These are phyloP conservation scores for Lucilia sericata DNA, from an alignment of 1,140 invertebrate species.

Conservation along the genomic window DNA sequence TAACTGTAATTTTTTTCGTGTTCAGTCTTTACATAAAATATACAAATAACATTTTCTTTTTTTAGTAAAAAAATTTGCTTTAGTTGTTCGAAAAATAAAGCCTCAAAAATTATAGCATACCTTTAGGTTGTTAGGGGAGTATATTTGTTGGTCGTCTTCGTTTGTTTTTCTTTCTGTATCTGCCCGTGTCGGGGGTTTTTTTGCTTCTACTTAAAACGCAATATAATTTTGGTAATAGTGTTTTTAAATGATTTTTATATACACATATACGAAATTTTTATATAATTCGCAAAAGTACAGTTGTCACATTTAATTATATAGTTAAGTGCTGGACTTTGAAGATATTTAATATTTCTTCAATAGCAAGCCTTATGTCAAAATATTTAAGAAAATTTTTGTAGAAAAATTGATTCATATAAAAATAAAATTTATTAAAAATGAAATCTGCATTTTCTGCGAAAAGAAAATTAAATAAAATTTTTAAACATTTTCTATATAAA, in stretches of 20 bases:
- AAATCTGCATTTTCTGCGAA: too few relatives aligned
- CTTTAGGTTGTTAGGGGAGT: constrained; percentile 19
- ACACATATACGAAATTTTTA: not conserved
- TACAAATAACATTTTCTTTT: not conserved
- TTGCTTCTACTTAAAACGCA: not conserved
- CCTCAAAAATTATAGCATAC: constrained; percentile 14
- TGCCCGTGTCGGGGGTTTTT: constrained; percentile 1
- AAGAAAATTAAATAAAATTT: too few relatives aligned
- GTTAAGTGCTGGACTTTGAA: too few relatives aligned
- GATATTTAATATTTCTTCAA: too few relatives aligned
- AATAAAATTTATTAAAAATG: too few relatives aligned
- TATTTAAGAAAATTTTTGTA: too few relatives aligned
- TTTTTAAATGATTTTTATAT: not conserved
- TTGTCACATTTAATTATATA: not conserved
- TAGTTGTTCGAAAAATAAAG: constrained; percentile 13
- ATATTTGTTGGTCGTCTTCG: not conserved
- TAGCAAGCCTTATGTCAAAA: too few relatives aligned
- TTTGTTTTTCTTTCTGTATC: not conserved
- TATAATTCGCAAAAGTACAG: not conserved
- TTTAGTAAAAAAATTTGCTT: not conserved
- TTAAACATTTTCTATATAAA: too few relatives aligned
- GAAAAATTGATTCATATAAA: too few relatives aligned
- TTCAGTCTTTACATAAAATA: not conserved
- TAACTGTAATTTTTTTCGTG: not conserved
- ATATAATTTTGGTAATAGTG: not conserved